A percentile compares a stretch with the other conserved stretches of the same genome.
Evolutionary conservation across 1,140 invertebrate species (phyloP).

Genomic region (Brachionus angularis): DNA sequence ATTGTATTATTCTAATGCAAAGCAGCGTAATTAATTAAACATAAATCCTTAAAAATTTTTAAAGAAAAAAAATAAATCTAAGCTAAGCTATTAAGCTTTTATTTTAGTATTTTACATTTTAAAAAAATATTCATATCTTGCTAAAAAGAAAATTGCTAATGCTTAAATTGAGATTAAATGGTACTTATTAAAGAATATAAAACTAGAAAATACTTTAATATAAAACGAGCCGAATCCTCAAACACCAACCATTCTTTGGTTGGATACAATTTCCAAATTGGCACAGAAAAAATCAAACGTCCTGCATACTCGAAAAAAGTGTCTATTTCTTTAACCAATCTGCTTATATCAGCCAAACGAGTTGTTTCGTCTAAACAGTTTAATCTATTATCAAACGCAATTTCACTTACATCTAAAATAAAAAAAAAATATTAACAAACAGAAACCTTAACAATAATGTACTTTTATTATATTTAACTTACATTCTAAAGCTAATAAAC

Average conservation of each 20-base stretch:
- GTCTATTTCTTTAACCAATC: slow-evolving; percentile 16
- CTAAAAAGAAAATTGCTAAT: too few relatives aligned
- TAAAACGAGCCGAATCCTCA: slow-evolving; percentile 7
- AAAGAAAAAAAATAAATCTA: too few relatives aligned
- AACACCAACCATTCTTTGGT: slow-evolving; percentile 41
- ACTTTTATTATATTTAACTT: neutral
- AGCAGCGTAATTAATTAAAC: too few relatives aligned
- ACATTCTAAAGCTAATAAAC: slow-evolving; percentile 34
- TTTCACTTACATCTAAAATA: slow-evolving; percentile 37
- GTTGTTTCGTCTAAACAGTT: slow-evolving; percentile 24
- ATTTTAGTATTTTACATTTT: too few relatives aligned
- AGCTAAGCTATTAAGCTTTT: too few relatives aligned
- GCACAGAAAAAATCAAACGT: slow-evolving; percentile 12
- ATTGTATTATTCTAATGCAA: too few relatives aligned
- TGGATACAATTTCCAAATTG: slow-evolving; percentile 41
- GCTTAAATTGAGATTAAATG: too few relatives aligned
- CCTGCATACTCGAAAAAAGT: slow-evolving; percentile 25
- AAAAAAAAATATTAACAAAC: neutral
- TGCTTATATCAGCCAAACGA: slow-evolving; percentile 7
- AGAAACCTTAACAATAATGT: neutral
- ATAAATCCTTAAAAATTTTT: too few relatives aligned
- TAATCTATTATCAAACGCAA: slow-evolving; percentile 23
- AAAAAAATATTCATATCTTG: too few relatives aligned
- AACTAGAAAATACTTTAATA: too few relatives aligned
- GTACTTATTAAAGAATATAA: too few relatives aligned